Evolutionary conservation across 2,888 invertebrate genomes (phyloP).

Genomic region (Homarus gammarus): DNA sequence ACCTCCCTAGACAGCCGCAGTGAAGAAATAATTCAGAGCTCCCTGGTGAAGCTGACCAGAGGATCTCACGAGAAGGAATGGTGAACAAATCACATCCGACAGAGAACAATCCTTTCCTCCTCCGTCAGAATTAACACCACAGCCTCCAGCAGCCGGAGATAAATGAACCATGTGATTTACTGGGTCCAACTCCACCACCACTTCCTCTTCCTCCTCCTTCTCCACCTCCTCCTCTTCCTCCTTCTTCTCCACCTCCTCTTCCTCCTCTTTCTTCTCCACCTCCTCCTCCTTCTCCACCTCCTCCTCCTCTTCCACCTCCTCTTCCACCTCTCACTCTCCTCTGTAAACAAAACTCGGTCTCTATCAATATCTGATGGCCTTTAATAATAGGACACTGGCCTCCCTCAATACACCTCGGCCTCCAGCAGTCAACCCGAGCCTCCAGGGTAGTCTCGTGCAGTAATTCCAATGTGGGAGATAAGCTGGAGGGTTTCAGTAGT

Average conservation of each 20-base stretch:
- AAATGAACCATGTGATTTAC: neutral
- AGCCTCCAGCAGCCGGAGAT: neutral
- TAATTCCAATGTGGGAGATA: conserved; percentile 1
- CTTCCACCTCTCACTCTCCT: neutral
- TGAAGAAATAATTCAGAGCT: neutral
- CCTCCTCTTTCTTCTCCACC: neutral
- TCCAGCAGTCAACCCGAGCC: neutral
- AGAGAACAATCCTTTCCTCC: neutral
- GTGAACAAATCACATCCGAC: neutral
- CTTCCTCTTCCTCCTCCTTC: neutral
- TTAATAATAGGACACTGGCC: neutral
- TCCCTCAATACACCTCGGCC: neutral
- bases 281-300: neutral
- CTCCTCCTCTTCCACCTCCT: neutral
- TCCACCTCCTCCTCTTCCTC: neutral
- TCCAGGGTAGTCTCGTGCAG: no score
- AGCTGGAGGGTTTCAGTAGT: conserved; percentile 8
- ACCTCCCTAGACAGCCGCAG: neutral
- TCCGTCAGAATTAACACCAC: neutral
- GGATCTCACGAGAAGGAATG: neutral
- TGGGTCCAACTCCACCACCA: neutral
- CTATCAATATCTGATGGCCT: neutral
- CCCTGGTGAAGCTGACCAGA: neutral
- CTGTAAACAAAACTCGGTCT: neutral
- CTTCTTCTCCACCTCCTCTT: neutral